Evolutionary conservation across 2,113 vertebrate species (phyloP).

Genomic region (Rhinichthys klamathensis): DNA sequence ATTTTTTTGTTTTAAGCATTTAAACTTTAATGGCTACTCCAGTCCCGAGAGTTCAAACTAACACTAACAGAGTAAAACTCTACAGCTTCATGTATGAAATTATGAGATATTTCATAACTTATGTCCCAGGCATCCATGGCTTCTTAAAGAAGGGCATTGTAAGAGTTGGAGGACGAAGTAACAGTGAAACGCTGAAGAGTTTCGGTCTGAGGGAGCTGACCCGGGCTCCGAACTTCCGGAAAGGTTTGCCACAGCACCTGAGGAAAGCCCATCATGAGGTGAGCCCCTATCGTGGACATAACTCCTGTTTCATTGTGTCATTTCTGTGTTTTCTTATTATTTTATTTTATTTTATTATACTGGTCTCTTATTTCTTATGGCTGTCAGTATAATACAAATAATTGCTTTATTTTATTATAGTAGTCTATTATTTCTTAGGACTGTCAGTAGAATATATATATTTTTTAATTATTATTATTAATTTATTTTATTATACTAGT

Average conservation of each 20-base stretch:
- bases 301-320: not conserved
- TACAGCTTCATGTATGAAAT: not conserved
- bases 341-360: not conserved
- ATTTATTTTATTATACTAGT: not conserved
- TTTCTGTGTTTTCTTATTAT: not conserved
- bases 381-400: too few species aligned
- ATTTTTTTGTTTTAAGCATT: not conserved
- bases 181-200: conserved; percentile 81
- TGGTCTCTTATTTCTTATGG: too few species aligned
- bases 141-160: conserved; percentile 83
- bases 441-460: too few species aligned
- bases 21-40: not conserved
- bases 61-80: not conserved
- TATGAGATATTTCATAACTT: conserved; percentile 15
- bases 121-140: conserved; percentile 79
- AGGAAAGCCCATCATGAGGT: conserved; percentile 75
- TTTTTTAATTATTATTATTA: not conserved
- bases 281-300: conserved; percentile 36
- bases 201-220: conserved; percentile 85
- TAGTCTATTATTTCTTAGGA: too few species aligned
- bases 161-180: conserved; percentile 89
- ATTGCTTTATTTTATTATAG: not conserved
- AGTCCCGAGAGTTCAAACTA: not conserved
- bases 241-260: conserved; percentile 70
- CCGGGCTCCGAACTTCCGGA: conserved; percentile 60